phyloP scores from a whole-genome alignment of 2,113 vertebrate species.

The Triplophysa dalaica region DNA sequence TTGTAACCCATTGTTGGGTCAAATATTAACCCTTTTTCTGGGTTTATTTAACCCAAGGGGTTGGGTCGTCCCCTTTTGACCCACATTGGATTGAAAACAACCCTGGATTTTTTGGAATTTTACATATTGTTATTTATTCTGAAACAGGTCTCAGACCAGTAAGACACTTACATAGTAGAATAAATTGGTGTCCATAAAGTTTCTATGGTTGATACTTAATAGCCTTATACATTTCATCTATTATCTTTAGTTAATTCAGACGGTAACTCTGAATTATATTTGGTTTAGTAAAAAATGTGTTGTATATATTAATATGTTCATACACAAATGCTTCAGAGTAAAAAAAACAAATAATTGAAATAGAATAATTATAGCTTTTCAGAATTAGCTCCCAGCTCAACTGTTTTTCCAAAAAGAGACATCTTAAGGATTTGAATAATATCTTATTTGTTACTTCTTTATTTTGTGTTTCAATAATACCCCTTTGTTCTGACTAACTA shows the following conservation, averaged over 20 bases:
- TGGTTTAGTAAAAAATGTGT: background rate
- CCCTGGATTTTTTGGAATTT: no score
- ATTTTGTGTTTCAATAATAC: no score
- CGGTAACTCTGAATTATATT: background rate
- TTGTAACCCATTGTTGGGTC: no score
- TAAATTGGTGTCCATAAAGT: background rate
- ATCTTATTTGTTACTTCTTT: no score
- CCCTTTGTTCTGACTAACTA: no score
- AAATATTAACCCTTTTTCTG: no score
- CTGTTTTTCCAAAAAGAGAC: no score
- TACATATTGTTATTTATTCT: background rate
- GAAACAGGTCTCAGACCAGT: background rate
- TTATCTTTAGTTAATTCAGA: background rate
- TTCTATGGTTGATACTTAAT: background rate
- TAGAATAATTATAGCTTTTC: slow-evolving; percentile 5
- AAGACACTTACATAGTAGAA: background rate
- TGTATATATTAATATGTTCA: background rate
- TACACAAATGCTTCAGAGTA: background rate
- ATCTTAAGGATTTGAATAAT: no score
- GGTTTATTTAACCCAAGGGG: no score
- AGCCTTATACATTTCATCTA: background rate
- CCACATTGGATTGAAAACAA: no score
- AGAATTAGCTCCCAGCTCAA: background rate
- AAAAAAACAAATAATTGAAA: background rate
- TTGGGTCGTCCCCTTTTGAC: no score